Base-by-base conservation (phyloP, 2,797 vertebrate genomes). In the Triplophysa bombifrons region DNA sequence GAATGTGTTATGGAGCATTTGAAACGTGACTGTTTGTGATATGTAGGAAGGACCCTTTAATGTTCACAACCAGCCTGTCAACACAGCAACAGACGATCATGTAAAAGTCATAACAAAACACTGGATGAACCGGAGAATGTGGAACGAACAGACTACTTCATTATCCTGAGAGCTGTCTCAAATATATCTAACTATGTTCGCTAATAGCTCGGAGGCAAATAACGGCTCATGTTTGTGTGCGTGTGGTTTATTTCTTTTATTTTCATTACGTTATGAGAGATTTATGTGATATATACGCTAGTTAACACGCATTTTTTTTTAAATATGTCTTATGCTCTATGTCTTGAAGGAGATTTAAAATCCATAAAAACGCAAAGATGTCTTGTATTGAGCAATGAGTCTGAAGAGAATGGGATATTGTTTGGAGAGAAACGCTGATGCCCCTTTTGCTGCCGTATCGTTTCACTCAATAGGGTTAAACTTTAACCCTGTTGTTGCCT, bases 401-500 rank as follows among this genome's bases (percentile, higher is more conserved):
- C 22, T 65, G 87, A 84, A 90, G 89, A 92, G 90, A 94, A 93
- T 91, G 80, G 92, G 83, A 86, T 87, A 90, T 93, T 94, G 92
- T 94, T 87, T 83, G 72, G 69, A 85, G 88, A 91, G 88, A 92
- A 89, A 88, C 87, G 96, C 96, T 98, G 96, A 98, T 79, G 70
- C 94, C 93, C 92, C 89, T 90, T 91, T 92, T 94, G 84, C 56
- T 79, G 70, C 94, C n/a, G 92, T 94, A 91, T 95, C 83, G 79
- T 89, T 90, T 84, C 82, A 73, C 88, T 87, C 86, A 88, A 88
- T 91, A 87, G 88, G 85, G 97, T 99, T 99, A 99, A 91, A 96
- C 88, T 97, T 99, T 99, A 99, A 99, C 98, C 93, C 85, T 89
- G 89, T 92, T 93, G 91, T 95, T 90, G 87, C 83, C 87, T 76